phyloP scores from a whole-genome alignment of 2,888 invertebrate genomes.

The Boloria selene region DNA sequence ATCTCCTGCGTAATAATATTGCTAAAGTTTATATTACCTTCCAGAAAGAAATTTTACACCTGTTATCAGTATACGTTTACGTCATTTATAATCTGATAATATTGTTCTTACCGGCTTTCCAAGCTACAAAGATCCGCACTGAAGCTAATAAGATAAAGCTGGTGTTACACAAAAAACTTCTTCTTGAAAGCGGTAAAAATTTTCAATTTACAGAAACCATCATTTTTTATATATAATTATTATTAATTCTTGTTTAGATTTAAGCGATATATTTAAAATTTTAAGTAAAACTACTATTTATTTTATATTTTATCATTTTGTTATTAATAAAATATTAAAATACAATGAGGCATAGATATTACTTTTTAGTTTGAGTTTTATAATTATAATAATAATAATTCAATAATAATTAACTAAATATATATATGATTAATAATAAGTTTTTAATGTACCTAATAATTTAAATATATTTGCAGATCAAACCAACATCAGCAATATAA shows the following conservation, averaged over 20 bases:
- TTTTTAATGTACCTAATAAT: neutral
- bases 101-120: slow-evolving; percentile 22
- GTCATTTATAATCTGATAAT: slow-evolving; percentile 17
- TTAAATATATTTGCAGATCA: slow-evolving; percentile 7
- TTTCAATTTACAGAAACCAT: neutral
- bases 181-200: slow-evolving; percentile 26
- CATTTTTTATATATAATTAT: neutral
- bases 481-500: slow-evolving; percentile 21
- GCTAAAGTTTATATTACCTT: neutral
- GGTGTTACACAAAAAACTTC: slow-evolving; percentile 26
- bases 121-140: slow-evolving; percentile 7
- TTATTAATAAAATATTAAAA: no score
- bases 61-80: slow-evolving; percentile 10
- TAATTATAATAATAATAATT: no score
- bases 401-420: no score
- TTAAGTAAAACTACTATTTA: no score
- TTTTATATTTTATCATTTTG: no score
- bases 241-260: no score
- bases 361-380: no score
- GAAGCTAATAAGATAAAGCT: slow-evolving; percentile 29
- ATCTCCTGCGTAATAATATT: neutral
- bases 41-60: slow-evolving; percentile 8
- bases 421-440: no score
- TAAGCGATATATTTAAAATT: no score
- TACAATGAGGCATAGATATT: no score